Evolutionary conservation across 2,113 vertebrate genomes (phyloP), one percentile per base, ranked within the genome.

Genomic region (Anseranas semipalmata): DNA sequence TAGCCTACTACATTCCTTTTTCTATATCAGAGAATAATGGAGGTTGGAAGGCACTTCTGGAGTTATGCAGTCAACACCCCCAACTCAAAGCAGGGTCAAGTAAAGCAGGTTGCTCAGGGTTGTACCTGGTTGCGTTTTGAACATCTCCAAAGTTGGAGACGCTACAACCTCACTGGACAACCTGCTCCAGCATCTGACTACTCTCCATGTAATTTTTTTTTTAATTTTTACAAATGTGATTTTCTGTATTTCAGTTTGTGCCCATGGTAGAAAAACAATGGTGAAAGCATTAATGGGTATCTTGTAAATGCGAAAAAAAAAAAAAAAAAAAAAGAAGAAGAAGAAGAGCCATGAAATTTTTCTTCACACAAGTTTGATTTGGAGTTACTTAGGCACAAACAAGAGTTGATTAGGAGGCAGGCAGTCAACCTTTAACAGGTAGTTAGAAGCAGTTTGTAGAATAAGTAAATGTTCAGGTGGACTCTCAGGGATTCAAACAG

Each of bases 101-200:
- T 55, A 68, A 11, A 80, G 5, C 32, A 67, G 25, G 28, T 50
- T 83, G 4, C 6, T 53, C 14, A 37, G 33, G 39, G 15, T 10
- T 0, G 0, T 35, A 8, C 30, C n/a, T 1, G 0, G 6, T 10
- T 59, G 4, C 3, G 4, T 56, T 79, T 75, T 68, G 17, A 84
- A 30, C 21, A 59, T 15, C 12, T 79, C 9, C 43, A 80, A 45
- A 30, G 46, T 48, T 2, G 3, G 19, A 62, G 14, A 58, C 22
- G 43, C 27, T 58, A 28, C 30, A 75, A 75, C 9, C 2, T 17
- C 17, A 32, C 62, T 4, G 14, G 15, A 30, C 55, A 93, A 74
- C 18, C 9, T 85, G 6, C 58, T 80, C 6, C 11, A 59, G 10
- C 18, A 25, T 39, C 59, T 55, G 15, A 15, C 10, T 5, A 35